phyloP scores from a whole-genome alignment of 1,140 invertebrate genomes.

The Latrodectus geometricus region DNA sequence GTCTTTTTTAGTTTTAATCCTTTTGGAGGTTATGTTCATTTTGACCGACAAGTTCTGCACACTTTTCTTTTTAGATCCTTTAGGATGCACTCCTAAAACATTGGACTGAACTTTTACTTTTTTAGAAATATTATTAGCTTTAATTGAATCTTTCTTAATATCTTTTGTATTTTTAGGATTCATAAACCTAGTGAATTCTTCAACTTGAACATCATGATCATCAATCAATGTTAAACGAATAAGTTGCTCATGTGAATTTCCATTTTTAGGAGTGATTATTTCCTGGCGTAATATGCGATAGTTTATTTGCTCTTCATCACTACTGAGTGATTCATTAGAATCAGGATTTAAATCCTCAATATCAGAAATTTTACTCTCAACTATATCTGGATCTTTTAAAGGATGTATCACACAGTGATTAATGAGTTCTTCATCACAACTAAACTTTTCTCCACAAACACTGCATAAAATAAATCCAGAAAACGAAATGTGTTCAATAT shows the following conservation, averaged over 20 bases:
- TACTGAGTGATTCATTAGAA: neutral
- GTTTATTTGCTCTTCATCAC: neutral
- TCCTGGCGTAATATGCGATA: neutral
- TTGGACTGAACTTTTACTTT: neutral
- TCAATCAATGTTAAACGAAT: neutral
- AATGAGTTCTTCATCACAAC: slow-evolving; percentile 15
- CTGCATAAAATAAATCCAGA: neutral
- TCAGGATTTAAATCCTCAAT: neutral
- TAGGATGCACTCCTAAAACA: neutral
- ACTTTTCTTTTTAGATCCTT: neutral
- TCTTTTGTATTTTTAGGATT: neutral
- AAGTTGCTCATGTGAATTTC: neutral
- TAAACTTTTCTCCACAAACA: slow-evolving; percentile 14
- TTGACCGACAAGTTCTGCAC: neutral
- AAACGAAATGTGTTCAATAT: neutral
- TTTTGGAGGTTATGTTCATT: neutral
- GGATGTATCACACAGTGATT: slow-evolving; percentile 14
- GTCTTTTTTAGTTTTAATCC: neutral
- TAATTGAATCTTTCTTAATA: neutral
- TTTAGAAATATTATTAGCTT: neutral
- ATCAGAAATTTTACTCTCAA: neutral
- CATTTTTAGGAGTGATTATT: neutral
- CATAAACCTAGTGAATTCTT: neutral
- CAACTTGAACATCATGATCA: neutral
- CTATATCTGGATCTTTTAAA: neutral